Percentiles rank a stretch among this genome's conserved stretches.
phyloP scores from a whole-genome alignment of 2,113 vertebrate genomes.

The Scomber colias region DNA sequence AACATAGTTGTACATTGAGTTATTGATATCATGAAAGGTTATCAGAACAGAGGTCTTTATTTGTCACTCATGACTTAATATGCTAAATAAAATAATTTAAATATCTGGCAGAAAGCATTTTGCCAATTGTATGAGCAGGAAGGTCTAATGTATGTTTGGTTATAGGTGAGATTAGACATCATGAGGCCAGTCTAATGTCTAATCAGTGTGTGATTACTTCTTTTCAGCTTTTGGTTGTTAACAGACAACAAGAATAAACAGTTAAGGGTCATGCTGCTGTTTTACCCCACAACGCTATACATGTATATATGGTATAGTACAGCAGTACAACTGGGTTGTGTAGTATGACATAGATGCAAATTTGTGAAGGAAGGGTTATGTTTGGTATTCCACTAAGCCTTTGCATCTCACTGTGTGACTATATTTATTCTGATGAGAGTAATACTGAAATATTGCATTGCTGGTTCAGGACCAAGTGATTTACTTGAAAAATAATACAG shows the following conservation, averaged over 20 bases:
- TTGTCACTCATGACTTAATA: neutral
- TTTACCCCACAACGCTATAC: no score
- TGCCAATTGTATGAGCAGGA: neutral
- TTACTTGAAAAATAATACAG: conserved; percentile 10
- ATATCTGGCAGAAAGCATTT: no score
- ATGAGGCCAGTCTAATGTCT: neutral
- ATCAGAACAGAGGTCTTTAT: neutral
- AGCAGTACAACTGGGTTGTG: neutral
- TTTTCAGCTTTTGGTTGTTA: neutral
- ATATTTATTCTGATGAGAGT: neutral
- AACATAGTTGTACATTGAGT: neutral
- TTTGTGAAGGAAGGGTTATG: neutral
- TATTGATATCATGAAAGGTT: neutral
- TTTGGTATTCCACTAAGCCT: neutral
- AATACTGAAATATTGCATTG: neutral
- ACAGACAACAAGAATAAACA: neutral
- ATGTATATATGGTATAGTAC: no score
- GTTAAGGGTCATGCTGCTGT: neutral
- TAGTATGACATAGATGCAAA: neutral
- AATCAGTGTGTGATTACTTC: neutral
- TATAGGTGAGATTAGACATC: neutral
- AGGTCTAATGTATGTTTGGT: neutral
- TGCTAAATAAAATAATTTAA: no score
- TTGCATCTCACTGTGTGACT: neutral
- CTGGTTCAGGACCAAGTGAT: neutral